phyloP scores from a whole-genome alignment of 2,888 invertebrate genomes.

The Brachylomia viminalis region DNA sequence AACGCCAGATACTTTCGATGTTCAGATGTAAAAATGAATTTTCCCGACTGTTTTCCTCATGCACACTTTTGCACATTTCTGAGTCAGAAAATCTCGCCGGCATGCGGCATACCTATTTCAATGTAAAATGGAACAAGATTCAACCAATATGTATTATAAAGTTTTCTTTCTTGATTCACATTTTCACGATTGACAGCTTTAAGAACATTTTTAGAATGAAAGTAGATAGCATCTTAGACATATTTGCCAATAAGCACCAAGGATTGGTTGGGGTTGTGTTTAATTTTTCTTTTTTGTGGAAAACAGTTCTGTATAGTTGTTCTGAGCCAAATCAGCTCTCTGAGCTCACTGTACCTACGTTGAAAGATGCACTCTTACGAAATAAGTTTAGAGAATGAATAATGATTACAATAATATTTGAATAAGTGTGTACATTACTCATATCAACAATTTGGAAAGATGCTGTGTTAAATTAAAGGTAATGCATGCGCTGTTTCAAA shows the following conservation, averaged over 20 bases:
- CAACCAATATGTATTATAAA: not conserved
- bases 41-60: constrained; percentile 7
- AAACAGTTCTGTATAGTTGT: not conserved
- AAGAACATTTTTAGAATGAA: not conserved
- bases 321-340: not conserved
- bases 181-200: not conserved
- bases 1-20: not conserved
- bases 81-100: not conserved
- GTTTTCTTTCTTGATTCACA: not conserved
- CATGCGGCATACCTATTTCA: not conserved
- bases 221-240: not conserved
- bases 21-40: not conserved
- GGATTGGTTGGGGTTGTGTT: not conserved
- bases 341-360: not conserved
- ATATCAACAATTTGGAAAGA: constrained; percentile 15
- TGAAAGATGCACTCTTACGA: constrained; percentile 1
- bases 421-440: constrained; percentile 3
- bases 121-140: constrained; percentile 5
- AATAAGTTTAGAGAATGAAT: not conserved
- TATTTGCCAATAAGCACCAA: not conserved
- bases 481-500: constrained; percentile 26
- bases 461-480: constrained; percentile 18
- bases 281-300: not conserved
- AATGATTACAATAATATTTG: not conserved
- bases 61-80: not conserved